These are phyloP conservation scores for Hemaris fuciformis DNA, from an alignment of 2,888 invertebrate species.

Conservation along the genomic window DNA sequence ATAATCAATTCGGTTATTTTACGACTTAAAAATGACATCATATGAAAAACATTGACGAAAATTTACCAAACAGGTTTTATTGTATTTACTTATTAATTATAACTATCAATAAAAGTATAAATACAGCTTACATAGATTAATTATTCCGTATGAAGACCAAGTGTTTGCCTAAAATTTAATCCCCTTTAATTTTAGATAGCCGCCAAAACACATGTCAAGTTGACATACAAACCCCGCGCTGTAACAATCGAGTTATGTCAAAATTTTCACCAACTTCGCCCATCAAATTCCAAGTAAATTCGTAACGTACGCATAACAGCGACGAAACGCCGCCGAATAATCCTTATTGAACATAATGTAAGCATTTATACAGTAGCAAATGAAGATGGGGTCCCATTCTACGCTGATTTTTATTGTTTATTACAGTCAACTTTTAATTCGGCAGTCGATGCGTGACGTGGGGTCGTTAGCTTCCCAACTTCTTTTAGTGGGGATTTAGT, in stretches of 20 bases:
- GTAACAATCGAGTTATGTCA: not conserved
- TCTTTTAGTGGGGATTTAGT: slow-evolving; percentile 61
- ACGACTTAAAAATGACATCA: too few species aligned
- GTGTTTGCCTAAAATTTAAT: too few species aligned
- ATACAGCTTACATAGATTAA: too few species aligned
- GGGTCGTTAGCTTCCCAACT: slow-evolving; percentile 72
- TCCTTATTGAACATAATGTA: not conserved
- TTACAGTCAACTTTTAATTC: slow-evolving; percentile 79
- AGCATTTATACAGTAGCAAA: slow-evolving; percentile 12
- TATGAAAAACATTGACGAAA: too few species aligned
- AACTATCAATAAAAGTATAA: too few species aligned
- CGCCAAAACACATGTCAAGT: not conserved
- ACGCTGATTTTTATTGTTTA: slow-evolving; percentile 73
- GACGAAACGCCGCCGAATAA: slow-evolving; percentile 7
- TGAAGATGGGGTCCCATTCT: slow-evolving; percentile 41
- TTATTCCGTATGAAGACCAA: too few species aligned
- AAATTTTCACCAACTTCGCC: not conserved
- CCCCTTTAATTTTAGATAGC: too few species aligned
- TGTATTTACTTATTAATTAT: too few species aligned
- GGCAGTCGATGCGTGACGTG: slow-evolving; percentile 73
- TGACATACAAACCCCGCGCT: not conserved
- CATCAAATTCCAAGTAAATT: slow-evolving; percentile 2
- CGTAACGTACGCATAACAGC: not conserved
- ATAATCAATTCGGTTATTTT: too few species aligned
- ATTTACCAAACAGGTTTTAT: too few species aligned